These are phyloP conservation scores for Morbakka virulenta DNA, from an alignment of 30 jellyfish, hydroid and myxozoan genomes.

Conservation along the genomic window DNA sequence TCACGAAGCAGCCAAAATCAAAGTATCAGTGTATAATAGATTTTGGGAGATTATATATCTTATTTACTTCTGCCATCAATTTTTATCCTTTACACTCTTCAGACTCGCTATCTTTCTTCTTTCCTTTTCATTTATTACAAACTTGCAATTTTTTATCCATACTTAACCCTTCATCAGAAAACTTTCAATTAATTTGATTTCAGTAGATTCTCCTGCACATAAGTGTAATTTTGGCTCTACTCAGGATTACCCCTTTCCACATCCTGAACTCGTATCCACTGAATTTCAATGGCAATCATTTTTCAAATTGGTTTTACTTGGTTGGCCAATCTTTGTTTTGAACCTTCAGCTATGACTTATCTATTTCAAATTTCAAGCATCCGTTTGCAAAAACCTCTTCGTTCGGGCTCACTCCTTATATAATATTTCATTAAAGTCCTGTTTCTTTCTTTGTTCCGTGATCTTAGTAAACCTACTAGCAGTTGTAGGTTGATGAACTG, in stretches of 20 bases:
- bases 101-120: slow-evolving; percentile 18
- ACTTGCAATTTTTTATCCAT: slow-evolving; percentile 11
- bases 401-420: slow-evolving; percentile 9
- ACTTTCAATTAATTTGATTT: slow-evolving; percentile 8
- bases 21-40: not conserved
- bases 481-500: slow-evolving; percentile 16
- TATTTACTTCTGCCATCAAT: slow-evolving; percentile 12
- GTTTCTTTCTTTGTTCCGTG: no score
- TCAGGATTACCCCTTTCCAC: slow-evolving; percentile 7
- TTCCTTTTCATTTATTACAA: slow-evolving; percentile 1
- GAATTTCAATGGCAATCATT: slow-evolving; percentile 1
- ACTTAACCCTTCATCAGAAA: slow-evolving; percentile 4
- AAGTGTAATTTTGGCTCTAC: not conserved
- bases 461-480: slow-evolving; percentile 5
- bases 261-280: not conserved
- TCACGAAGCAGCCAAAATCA: slow-evolving; percentile 4
- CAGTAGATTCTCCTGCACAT: no score
- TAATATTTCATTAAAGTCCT: slow-evolving; percentile 7
- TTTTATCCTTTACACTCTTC: slow-evolving; percentile 15
- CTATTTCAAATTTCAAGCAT: slow-evolving; percentile 21
- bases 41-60: slow-evolving; percentile 13
- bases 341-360: slow-evolving; percentile 1
- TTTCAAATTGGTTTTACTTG: slow-evolving; percentile 2
- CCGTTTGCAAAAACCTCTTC: slow-evolving; percentile 29
- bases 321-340: slow-evolving; percentile 29